A percentile compares a stretch with the other conserved stretches of the same genome.
These are phyloP conservation scores for Papilio aristodemus DNA, from an alignment of 1,140 invertebrate genomes.

Conservation along the genomic window DNA sequence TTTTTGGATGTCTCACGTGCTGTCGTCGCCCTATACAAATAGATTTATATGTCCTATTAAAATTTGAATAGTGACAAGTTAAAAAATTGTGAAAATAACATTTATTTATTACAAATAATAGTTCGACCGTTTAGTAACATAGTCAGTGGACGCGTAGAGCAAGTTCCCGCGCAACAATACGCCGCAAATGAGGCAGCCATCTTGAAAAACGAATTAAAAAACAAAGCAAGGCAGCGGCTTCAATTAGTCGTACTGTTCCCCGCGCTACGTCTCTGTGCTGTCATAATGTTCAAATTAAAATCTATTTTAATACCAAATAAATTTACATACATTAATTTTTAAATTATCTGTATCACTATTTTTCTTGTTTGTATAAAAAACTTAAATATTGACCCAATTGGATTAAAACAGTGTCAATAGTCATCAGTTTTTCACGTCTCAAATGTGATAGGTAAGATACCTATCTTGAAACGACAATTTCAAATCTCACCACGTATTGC, in stretches of 20 bases:
- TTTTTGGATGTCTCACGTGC: no score
- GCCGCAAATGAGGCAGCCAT: constrained; percentile 52
- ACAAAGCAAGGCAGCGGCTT: constrained; percentile 31
- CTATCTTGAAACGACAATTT: no score
- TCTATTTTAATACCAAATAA: not conserved
- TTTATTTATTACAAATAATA: not conserved
- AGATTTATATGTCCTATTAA: no score
- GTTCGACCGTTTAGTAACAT: constrained; percentile 36
- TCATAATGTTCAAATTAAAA: constrained; percentile 26
- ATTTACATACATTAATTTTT: not conserved
- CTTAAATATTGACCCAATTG: no score
- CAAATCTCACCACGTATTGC: no score
- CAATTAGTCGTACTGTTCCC: constrained; percentile 35
- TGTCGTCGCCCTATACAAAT: no score
- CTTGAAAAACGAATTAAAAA: constrained; percentile 48
- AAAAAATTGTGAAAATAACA: not conserved
- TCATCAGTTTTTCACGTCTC: no score
- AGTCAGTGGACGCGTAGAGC: constrained; percentile 32
- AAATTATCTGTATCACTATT: no score
- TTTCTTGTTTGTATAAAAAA: no score
- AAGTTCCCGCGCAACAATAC: constrained; percentile 48
- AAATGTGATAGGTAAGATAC: no score
- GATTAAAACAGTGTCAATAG: no score
- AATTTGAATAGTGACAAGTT: no score
- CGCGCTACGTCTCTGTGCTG: not conserved